Percentiles rank a stretch among this genome's conserved stretches.
Evolutionary conservation across 1,140 invertebrate genomes (phyloP).

Genomic region (Ephestia elutella): DNA sequence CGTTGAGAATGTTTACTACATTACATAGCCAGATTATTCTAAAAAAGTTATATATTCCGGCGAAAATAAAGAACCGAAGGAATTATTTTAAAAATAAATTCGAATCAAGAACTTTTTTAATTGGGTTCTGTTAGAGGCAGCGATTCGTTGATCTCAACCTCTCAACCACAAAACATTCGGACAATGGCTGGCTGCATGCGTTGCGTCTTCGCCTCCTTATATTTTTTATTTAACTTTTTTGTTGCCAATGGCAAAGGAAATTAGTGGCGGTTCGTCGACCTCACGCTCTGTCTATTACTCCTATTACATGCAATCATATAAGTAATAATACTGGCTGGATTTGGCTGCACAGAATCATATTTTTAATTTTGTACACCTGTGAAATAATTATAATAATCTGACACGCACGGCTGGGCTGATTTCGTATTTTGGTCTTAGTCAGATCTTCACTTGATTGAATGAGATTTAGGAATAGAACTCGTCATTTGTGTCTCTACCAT

Average conservation of each 20-base stretch:
- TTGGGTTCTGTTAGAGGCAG: not conserved
- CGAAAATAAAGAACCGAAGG: too few species aligned
- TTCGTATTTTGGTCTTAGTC: not conserved
- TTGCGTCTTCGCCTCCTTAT: conserved; percentile 18
- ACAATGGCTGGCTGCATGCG: conserved; percentile 22
- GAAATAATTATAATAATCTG: not conserved
- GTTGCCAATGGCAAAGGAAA: conserved; percentile 12
- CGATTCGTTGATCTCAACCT: conserved; percentile 14
- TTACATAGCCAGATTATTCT: too few species aligned
- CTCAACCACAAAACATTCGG: conserved; percentile 4
- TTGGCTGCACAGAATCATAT: not conserved
- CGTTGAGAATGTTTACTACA: too few species aligned
- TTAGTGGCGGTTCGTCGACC: conserved; percentile 23
- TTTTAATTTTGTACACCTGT: not conserved
- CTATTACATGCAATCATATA: conserved; percentile 27
- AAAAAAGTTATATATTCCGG: too few species aligned
- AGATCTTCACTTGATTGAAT: not conserved
- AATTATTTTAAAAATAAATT: too few species aligned
- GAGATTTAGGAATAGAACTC: too few species aligned
- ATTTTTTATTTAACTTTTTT: conserved; percentile 20
- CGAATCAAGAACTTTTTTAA: not conserved
- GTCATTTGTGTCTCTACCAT: too few species aligned
- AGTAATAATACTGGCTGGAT: conserved; percentile 15
- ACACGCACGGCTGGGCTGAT: not conserved
- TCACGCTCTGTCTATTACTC: conserved; percentile 17